phyloP scores from a whole-genome alignment of 2,888 invertebrate genomes.

The Lasioglossum calceatum region DNA sequence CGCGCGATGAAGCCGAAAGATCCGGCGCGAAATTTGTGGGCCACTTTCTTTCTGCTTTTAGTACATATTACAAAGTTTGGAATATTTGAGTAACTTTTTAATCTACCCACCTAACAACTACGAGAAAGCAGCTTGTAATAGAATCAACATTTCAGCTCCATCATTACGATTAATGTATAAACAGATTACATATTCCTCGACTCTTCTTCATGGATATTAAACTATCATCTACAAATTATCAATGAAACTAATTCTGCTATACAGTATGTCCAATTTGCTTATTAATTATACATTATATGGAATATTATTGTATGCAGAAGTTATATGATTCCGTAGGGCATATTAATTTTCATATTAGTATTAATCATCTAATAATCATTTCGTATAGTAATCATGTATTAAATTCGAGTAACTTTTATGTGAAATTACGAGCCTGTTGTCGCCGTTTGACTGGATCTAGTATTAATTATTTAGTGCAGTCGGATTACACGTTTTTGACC shows the following conservation, averaged over 20 bases:
- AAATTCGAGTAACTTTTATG: neutral
- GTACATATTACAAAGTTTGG: neutral
- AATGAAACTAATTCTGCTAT: neutral
- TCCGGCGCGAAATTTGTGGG: neutral
- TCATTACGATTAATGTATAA: neutral
- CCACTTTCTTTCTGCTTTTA: neutral
- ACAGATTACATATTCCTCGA: neutral
- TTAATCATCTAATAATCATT: neutral
- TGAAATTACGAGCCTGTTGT: neutral
- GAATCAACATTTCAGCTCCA: neutral
- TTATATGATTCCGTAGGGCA: neutral
- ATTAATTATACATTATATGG: neutral
- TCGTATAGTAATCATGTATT: neutral
- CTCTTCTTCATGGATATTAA: neutral
- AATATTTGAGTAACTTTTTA: neutral
- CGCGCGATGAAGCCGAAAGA: neutral
- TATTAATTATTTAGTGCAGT: neutral
- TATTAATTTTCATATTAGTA: neutral
- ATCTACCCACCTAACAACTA: neutral
- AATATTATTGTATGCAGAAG: neutral
- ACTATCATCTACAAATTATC: neutral
- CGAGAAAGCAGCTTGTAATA: neutral
- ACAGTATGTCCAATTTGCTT: neutral
- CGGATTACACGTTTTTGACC: neutral
- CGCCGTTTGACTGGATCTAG: neutral